Conservation (phyloP, 2,113 vertebrate genomes). For the Isurus oxyrinchus region DNA sequence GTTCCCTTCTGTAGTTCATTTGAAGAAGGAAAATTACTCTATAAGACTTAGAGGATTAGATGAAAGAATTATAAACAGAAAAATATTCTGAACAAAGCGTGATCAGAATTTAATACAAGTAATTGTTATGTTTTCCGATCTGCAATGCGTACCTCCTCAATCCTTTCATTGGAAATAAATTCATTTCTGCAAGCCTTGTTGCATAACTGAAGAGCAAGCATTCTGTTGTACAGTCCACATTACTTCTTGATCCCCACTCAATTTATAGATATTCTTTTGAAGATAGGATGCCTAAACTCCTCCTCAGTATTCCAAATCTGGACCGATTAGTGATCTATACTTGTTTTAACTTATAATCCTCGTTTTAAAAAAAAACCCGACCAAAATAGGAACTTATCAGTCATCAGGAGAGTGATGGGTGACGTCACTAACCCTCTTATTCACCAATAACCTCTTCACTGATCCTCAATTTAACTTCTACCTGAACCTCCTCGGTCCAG, state of each 20-base stretch:
- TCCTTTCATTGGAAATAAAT: background rate
- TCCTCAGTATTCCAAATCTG: background rate
- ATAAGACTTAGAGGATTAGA: too few relatives aligned
- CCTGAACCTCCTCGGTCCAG: background rate
- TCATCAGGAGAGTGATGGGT: background rate
- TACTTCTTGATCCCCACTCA: background rate
- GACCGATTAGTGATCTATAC: background rate
- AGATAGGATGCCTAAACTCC: too few relatives aligned
- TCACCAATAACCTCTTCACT: too few relatives aligned
- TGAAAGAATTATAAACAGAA: too few relatives aligned
- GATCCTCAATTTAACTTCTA: background rate
- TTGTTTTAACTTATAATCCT: too few relatives aligned
- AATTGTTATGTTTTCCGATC: too few relatives aligned
- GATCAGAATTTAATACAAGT: background rate
- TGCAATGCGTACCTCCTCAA: background rate
- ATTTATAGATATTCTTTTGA: too few relatives aligned
- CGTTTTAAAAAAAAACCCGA: background rate
- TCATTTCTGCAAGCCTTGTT: background rate
- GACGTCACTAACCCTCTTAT: too few relatives aligned
- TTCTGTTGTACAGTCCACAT: background rate
- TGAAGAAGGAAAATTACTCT: background rate
- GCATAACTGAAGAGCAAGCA: too few relatives aligned
- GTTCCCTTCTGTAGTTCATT: background rate
- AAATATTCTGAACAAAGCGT: too few relatives aligned
- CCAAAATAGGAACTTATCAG: background rate